Base-by-base conservation (phyloP, 2,113 vertebrate species). In the Marmota flaviventris region DNA sequence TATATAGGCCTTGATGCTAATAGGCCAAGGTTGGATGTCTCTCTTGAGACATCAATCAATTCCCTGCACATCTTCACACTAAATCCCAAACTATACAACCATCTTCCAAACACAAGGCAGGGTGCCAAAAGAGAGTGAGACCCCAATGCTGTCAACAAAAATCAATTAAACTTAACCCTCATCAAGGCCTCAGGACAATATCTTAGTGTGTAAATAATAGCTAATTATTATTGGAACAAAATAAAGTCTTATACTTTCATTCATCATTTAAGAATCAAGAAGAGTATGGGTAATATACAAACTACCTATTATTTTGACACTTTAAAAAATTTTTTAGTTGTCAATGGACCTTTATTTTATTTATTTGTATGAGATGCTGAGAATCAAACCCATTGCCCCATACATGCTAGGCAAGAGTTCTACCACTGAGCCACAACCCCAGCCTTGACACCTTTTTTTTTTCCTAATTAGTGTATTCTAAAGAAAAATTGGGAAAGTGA, bases 151-250 rank as follows among this genome's bases (percentile, higher is more conserved):
- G 2, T 82, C 34, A 83, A 63, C 65, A 76, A 92, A 89, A 86
- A 85, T 34, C 58, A 58, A 97, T 91, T 73, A 89, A 96, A 83
- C 42, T 45, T 81, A 82, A 87, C 51, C 11, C 29, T 92, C 20
- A 91, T 27, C 51, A 25, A 90, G 14, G 32, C 25, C 37, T 63
- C 37, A 65, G 85, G 85, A 5, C 81, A 92, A 72, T 13, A 90
- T 72, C 85, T 91, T 42, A 18, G 9, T 87, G 25, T 95, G 37
- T 94, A 67, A 95, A 94, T 42, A 75, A 79, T 32, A 94, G 25
- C 51, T 65, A 56, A 81, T 95, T 90, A 90, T 51, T 82, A 25
- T 45, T 86, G 86, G 34, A 88, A 42, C 53, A 92, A 97, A 94
- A 88, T 72, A 56, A 85, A 93, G 10, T 34, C 88, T 51, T 84